Conservation (phyloP, 2,797 vertebrate genomes). For the Silurus lanzhouensis region DNA sequence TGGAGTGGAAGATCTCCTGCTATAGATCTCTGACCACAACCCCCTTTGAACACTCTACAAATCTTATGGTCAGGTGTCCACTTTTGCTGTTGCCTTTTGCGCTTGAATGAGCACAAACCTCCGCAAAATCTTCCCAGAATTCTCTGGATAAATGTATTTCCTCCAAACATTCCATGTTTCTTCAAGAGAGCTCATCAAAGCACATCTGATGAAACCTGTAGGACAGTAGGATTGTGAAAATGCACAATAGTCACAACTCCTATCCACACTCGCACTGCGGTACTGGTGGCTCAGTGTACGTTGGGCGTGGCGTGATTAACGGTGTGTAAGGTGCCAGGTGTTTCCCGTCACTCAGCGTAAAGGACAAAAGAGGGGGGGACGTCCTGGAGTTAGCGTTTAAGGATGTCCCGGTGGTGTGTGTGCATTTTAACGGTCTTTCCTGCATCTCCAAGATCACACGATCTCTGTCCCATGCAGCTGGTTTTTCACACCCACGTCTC, state of each 20-base stretch:
- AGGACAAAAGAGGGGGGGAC: conserved; percentile 51
- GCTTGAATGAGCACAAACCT: too few species aligned
- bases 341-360: conserved; percentile 37
- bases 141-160: neutral
- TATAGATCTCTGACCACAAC: too few species aligned
- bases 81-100: too few species aligned
- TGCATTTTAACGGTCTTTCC: conserved; percentile 54
- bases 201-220: neutral
- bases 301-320: conserved; percentile 6
- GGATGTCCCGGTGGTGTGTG: conserved; percentile 24
- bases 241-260: neutral
- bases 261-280: neutral
- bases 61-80: too few species aligned
- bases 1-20: too few species aligned
- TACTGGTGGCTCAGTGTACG: neutral
- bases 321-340: conserved; percentile 22
- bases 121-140: too few species aligned
- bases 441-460: neutral
- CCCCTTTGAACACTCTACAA: too few species aligned
- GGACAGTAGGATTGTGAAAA: neutral
- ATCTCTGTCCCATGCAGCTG: conserved; percentile 6
- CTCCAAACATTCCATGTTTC: too few species aligned
- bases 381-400: conserved; percentile 7
- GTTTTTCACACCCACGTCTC: conserved; percentile 26
- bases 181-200: neutral